These are phyloP conservation scores for Linnaemya tessellans DNA, from an alignment of 2,888 invertebrate species.

Conservation along the genomic window DNA sequence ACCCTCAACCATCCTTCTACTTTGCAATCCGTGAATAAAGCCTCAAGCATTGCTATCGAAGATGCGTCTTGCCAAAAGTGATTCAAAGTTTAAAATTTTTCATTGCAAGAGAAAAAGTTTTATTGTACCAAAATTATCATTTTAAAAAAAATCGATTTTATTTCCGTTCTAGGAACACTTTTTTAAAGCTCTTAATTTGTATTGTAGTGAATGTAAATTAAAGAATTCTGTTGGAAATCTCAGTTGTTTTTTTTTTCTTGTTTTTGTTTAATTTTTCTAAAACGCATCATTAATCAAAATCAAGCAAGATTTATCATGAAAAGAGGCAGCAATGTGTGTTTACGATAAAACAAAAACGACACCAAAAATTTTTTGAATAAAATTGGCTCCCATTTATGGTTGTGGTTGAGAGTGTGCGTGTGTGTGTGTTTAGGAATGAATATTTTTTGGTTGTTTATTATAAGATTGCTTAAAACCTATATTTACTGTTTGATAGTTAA, in stretches of 20 bases:
- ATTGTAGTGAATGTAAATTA: not conserved
- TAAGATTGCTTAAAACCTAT: not conserved
- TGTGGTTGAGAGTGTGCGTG: not conserved
- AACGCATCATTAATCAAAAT: constrained; percentile 48
- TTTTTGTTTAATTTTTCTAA: not conserved
- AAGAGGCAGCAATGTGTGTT: constrained; percentile 6
- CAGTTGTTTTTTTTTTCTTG: not conserved
- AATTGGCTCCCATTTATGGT: not conserved
- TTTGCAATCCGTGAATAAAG: too few relatives aligned
- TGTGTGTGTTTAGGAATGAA: not conserved
- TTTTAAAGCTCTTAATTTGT: not conserved
- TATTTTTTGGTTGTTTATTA: not conserved
- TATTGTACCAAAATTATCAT: too few relatives aligned
- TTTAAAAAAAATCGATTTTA: too few relatives aligned
- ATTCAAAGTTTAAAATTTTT: too few relatives aligned
- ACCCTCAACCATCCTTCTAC: too few relatives aligned
- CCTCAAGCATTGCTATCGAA: too few relatives aligned
- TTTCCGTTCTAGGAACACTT: not conserved
- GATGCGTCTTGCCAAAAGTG: too few relatives aligned
- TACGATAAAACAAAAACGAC: not conserved
- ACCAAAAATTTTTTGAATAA: not conserved
- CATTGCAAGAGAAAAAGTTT: too few relatives aligned
- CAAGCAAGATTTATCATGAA: not conserved
- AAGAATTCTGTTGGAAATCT: not conserved
- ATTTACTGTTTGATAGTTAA: not conserved